Conservation (phyloP, 2,797 vertebrate species). For the Eospalax fontanierii region DNA sequence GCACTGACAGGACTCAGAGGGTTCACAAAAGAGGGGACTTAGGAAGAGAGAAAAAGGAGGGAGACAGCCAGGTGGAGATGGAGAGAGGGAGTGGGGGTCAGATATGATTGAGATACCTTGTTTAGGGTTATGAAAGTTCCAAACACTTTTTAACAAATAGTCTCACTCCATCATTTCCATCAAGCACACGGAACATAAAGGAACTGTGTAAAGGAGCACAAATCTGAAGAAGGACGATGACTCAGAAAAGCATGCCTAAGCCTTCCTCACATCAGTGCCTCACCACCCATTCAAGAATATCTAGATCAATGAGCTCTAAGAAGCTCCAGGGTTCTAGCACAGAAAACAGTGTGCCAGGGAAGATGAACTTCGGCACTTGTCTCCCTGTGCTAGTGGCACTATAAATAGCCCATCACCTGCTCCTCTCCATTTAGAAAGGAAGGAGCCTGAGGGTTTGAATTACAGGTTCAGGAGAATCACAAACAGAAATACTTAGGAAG, state of each 20-base stretch:
- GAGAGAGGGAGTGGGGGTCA: neutral
- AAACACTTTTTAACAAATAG: neutral
- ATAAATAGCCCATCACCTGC: slow-evolving; percentile 84
- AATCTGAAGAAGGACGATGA: neutral
- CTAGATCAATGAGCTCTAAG: neutral
- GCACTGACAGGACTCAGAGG: neutral
- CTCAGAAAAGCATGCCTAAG: neutral
- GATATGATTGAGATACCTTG: neutral
- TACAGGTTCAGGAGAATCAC: slow-evolving; percentile 62
- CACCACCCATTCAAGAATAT: neutral
- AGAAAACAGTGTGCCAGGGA: slow-evolving; percentile 6
- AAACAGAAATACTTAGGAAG: slow-evolving; percentile 24
- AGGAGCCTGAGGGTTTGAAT: slow-evolving; percentile 73
- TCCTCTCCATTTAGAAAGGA: slow-evolving; percentile 70
- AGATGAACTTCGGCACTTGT: slow-evolving; percentile 11
- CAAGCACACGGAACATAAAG: neutral
- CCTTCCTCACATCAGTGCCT: neutral
- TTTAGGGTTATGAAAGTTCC: neutral
- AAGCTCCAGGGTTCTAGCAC: neutral
- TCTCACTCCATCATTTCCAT: neutral
- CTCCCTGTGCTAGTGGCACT: slow-evolving; percentile 66
- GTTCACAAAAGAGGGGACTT: too few relatives aligned
- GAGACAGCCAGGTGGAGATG: neutral
- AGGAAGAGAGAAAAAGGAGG: too few relatives aligned
- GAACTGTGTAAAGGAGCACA: neutral